A percentile compares a stretch with the other conserved stretches of the same genome.
Evolutionary conservation across 2,797 vertebrate genomes (phyloP).

Genomic region (Hapalemur alaotrensis): DNA sequence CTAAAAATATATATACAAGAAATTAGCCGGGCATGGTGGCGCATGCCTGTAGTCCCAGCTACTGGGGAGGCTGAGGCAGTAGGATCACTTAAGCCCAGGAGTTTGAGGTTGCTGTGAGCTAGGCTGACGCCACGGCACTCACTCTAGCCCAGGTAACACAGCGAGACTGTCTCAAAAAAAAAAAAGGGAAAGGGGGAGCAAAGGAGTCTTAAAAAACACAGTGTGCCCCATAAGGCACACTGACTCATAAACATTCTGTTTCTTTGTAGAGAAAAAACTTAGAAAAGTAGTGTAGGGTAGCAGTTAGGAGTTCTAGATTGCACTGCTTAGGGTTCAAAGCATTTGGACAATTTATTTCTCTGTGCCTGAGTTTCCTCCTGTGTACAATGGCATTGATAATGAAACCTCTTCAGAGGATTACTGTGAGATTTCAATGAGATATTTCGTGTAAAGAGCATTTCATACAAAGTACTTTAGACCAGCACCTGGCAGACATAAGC

Average conservation of each 20-base stretch:
- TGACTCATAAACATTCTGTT: background rate
- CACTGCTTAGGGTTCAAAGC: background rate
- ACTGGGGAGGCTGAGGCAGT: too few relatives aligned
- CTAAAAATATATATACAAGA: too few relatives aligned
- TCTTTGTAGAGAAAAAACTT: slow-evolving; percentile 25
- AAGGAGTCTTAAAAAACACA: background rate
- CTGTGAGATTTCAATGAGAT: background rate
- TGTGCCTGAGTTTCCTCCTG: background rate
- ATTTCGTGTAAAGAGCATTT: background rate
- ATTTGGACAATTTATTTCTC: background rate
- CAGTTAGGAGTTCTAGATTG: background rate
- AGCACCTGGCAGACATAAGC: background rate
- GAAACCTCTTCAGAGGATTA: background rate
- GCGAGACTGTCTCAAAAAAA: too few relatives aligned
- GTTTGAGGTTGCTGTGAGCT: too few relatives aligned
- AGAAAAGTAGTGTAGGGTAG: background rate
- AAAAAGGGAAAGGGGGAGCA: background rate
- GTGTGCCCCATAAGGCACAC: background rate
- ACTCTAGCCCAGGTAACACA: too few relatives aligned
- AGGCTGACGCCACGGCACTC: too few relatives aligned
- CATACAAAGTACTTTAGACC: background rate
- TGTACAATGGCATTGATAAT: background rate
- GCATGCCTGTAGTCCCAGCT: too few relatives aligned
- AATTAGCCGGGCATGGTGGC: too few relatives aligned
- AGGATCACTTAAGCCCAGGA: too few relatives aligned